Conservation (phyloP, 2,888 invertebrate genomes). For the Drosophila niveifrons region DNA sequence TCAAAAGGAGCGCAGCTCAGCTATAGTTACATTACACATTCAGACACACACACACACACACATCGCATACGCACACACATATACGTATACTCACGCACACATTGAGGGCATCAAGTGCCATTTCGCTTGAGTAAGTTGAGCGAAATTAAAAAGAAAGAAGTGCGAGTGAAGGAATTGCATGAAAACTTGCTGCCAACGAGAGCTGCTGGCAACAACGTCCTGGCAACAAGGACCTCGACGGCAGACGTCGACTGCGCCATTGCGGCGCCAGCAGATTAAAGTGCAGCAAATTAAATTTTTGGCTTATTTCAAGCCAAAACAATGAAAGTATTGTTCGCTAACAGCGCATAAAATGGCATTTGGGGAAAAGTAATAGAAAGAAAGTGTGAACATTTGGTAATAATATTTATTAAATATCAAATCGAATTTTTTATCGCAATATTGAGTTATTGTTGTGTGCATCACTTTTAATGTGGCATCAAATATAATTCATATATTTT, state of each 20-base stretch:
- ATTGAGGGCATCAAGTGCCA: constrained; percentile 69
- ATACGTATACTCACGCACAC: constrained; percentile 20
- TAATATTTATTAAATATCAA: too few species aligned
- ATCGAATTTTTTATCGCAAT: too few species aligned
- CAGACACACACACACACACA: constrained; percentile 17
- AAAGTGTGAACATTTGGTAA: background rate
- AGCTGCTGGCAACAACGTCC: constrained; percentile 43
- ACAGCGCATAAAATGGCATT: background rate
- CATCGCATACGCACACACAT: constrained; percentile 13
- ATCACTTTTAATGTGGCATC: too few species aligned
- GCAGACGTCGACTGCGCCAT: constrained; percentile 13
- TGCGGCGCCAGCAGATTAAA: constrained; percentile 56
- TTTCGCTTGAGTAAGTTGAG: constrained; percentile 74
- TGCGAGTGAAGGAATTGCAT: constrained; percentile 11
- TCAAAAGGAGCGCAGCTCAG: constrained; percentile 37
- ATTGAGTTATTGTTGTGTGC: too few species aligned
- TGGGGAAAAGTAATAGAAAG: background rate
- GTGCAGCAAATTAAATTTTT: constrained; percentile 68
- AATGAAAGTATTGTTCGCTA: constrained; percentile 10
- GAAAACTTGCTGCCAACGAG: constrained; percentile 34
- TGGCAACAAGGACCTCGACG: constrained; percentile 32
- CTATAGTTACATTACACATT: constrained; percentile 28
- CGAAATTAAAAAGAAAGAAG: constrained; percentile 70
- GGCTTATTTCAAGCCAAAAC: background rate
- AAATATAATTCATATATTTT: too few species aligned